A percentile compares a stretch with the other conserved stretches of the same genome.
Conservation (phyloP, 2,113 vertebrate species). For the Amphilophus citrinellus region DNA sequence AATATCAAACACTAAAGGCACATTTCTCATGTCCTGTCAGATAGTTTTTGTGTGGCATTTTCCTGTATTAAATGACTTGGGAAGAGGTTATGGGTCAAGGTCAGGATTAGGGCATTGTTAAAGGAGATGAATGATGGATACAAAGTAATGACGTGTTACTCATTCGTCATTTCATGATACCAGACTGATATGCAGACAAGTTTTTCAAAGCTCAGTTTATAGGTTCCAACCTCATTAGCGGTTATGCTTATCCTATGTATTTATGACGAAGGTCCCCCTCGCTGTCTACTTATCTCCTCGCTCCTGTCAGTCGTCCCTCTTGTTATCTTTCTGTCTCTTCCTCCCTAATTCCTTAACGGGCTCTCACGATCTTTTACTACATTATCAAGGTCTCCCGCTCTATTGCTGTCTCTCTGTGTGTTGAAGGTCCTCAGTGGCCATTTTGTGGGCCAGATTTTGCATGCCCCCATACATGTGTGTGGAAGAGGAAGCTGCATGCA, state of each 20-base stretch:
- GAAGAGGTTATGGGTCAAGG: not conserved
- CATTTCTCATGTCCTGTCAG: too few species aligned
- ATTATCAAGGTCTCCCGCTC: conserved; percentile 6
- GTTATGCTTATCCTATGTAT: not conserved
- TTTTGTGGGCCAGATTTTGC: conserved; percentile 61
- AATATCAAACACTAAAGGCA: too few species aligned
- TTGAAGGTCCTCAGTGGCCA: conserved; percentile 70
- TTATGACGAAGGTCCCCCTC: conserved; percentile 24
- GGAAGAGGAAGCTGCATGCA: conserved; percentile 16
- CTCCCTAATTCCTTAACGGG: conserved; percentile 34
- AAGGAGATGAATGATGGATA: not conserved
- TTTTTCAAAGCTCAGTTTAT: conserved; percentile 1
- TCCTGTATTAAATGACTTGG: not conserved
- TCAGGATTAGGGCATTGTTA: not conserved
- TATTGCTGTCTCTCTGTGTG: conserved; percentile 12
- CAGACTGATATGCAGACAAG: not conserved
- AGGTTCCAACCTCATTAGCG: not conserved
- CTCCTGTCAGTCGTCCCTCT: not conserved
- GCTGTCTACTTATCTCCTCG: not conserved
- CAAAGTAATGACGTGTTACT: not conserved
- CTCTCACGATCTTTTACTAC: conserved; percentile 12
- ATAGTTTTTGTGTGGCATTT: too few species aligned
- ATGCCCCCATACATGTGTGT: conserved; percentile 21
- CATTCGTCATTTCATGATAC: not conserved
- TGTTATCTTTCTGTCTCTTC: conserved; percentile 28